Base-by-base conservation (phyloP, 2,888 invertebrate species). In the Euzetes globulus region DNA sequence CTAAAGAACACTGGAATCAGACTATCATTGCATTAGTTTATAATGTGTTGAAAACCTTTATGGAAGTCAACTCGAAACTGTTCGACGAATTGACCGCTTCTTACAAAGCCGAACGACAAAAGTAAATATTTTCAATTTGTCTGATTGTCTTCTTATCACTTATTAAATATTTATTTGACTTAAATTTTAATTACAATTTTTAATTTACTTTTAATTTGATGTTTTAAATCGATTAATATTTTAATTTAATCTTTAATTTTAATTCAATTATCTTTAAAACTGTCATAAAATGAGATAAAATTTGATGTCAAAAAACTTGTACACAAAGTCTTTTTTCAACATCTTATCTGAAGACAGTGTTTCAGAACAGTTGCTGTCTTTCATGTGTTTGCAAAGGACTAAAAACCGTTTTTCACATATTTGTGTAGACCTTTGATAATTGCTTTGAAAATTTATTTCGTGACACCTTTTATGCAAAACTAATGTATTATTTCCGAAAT, bases 51-150 rank as follows among this genome's bases (percentile, higher is more conserved):
- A 99, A 99, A 86, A 91, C 98, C 75, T 99, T 99, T 86, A 99
- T 99, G 99, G 99, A 99, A 86, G 99, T 99, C 98, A 99, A 99
- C 87, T 96, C 96, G 83, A 97, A 96, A 85, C 88, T 99, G 80
- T 99, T 99, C 83, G 99, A 99, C 84, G 98, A 99, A 86, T 88
- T 99, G 84, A 94, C 98, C 82, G 91, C 95, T 82, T 94, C 94
- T 85, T 99, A 98, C 86, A 99, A 99, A 87, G 92, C 94, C 82
- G 98, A 99, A 86, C 87, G 97, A 85, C 97, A 97, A 88, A 97
- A 95, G 98, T 98, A 85, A 88, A 90, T 55, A 19, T 55, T 55
- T 25, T 55, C 1, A n/a, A n/a, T 52, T 52, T 52, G 1, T 1
- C 33, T 33, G 4, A 33, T 41, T 41, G 41, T 41, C 41, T 41